phyloP scores from a whole-genome alignment of 1,140 invertebrate species.

The Drosophila equinoxialis region DNA sequence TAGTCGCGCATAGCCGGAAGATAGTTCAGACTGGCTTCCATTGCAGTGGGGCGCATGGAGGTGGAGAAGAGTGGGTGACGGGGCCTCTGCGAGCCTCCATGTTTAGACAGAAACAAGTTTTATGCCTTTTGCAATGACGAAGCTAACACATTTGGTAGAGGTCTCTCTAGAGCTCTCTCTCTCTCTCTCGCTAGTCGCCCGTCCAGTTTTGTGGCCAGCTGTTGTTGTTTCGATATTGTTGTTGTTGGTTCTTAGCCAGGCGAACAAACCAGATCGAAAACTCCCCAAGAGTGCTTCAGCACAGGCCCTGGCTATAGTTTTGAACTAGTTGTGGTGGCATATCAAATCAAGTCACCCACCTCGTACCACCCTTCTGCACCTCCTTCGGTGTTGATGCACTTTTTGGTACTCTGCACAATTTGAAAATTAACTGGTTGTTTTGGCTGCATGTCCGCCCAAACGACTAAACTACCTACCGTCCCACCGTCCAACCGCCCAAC shows the following conservation, averaged over 20 bases:
- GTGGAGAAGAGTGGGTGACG: slow-evolving; percentile 18
- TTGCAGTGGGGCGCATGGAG: slow-evolving; percentile 6
- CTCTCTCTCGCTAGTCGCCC: background rate
- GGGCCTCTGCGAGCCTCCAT: slow-evolving; percentile 30
- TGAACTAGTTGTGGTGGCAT: slow-evolving; percentile 54
- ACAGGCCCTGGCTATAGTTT: slow-evolving; percentile 51
- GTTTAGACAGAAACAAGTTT: slow-evolving; percentile 61
- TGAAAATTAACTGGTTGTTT: slow-evolving; percentile 13
- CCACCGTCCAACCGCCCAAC: background rate
- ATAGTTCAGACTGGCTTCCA: slow-evolving; percentile 57
- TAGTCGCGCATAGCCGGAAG: slow-evolving; percentile 43
- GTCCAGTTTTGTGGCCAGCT: slow-evolving; percentile 36
- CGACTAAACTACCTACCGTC: background rate
- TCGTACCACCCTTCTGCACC: too few species aligned
- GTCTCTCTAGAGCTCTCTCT: slow-evolving; percentile 23
- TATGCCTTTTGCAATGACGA: slow-evolving; percentile 55
- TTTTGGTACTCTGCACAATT: slow-evolving; percentile 9
- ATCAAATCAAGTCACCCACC: slow-evolving; percentile 48
- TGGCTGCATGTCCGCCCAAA: background rate
- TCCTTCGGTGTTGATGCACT: background rate
- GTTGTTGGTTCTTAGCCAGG: slow-evolving; percentile 32
- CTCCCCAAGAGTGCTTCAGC: slow-evolving; percentile 25
- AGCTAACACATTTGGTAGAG: slow-evolving; percentile 42
- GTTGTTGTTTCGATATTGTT: slow-evolving; percentile 16
- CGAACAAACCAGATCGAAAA: slow-evolving; percentile 32